Percentiles rank a stretch among this genome's conserved stretches.
Conservation (phyloP, 2,797 vertebrate genomes). For the Aselliscus stoliczkanus region DNA sequence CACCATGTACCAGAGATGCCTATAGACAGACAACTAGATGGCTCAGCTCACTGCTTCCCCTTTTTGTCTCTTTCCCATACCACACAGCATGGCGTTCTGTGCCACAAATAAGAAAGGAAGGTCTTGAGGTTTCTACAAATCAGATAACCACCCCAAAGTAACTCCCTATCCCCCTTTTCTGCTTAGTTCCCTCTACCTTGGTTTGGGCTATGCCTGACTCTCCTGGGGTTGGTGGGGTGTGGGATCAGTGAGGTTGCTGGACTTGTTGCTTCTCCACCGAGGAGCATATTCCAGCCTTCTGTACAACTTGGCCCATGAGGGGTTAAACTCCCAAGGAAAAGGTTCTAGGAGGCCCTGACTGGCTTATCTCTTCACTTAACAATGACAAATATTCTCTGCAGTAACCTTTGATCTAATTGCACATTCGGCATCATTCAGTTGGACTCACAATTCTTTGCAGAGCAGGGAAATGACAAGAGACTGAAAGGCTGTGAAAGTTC, state of each 20-base stretch:
- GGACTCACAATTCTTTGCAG: not conserved
- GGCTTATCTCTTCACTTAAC: not conserved
- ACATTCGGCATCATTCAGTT: not conserved
- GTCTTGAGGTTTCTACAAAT: not conserved
- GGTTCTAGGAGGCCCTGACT: not conserved
- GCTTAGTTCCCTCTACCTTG: not conserved
- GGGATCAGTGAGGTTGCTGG: not conserved
- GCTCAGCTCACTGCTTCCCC: not conserved
- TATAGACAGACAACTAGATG: not conserved
- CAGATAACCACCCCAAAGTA: not conserved
- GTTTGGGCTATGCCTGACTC: not conserved
- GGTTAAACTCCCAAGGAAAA: conserved; percentile 35
- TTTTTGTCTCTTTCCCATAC: not conserved
- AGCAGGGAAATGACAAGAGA: not conserved
- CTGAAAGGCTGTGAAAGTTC: not conserved
- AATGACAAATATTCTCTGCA: conserved; percentile 13
- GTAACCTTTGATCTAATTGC: conserved; percentile 69
- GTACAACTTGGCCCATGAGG: not conserved
- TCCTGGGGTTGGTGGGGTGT: too few relatives aligned
- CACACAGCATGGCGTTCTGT: not conserved
- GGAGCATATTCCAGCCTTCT: not conserved
- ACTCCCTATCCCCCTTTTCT: not conserved
- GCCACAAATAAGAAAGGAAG: not conserved
- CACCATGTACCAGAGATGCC: not conserved
- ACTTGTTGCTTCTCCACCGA: not conserved